Evolutionary conservation across 37 sponge, comb jelly and placozoan genomes (phyloP).

Genomic region (Amphimedon queenslandica): DNA sequence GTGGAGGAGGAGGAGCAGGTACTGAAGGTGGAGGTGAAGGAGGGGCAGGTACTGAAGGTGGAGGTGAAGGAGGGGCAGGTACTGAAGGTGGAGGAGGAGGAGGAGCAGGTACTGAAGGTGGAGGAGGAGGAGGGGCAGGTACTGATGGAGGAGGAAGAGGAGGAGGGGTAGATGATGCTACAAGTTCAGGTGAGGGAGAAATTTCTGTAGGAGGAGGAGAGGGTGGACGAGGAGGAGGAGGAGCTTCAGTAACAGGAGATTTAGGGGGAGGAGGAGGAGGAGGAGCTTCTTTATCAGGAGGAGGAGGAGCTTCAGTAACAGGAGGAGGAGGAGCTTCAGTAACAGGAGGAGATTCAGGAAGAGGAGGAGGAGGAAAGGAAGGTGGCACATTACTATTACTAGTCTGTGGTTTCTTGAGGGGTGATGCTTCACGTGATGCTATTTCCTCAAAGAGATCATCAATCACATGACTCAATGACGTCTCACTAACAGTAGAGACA

Average conservation of each 20-base stretch:
- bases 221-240: slow-evolving; percentile 6
- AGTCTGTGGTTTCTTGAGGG: not conserved
- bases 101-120: not conserved
- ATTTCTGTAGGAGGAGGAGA: not conserved
- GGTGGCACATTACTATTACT: not conserved
- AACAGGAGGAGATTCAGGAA: not conserved
- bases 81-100: not conserved
- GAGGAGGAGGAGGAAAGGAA: not conserved
- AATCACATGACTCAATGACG: not conserved
- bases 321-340: not conserved
- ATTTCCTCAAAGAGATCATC: not conserved
- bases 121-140: not conserved
- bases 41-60: not conserved
- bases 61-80: not conserved
- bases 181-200: not conserved
- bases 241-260: not conserved
- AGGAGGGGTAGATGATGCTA: not conserved
- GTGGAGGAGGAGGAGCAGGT: not conserved
- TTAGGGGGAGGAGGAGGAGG: not conserved
- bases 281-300: not conserved
- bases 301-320: not conserved
- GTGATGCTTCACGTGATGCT: not conserved
- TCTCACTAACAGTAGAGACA: not conserved
- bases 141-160: not conserved
- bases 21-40: not conserved